A percentile compares a stretch with the other conserved stretches of the same genome.
Conservation (phyloP, 2,797 vertebrate species). For the Micrastur ruficollis region DNA sequence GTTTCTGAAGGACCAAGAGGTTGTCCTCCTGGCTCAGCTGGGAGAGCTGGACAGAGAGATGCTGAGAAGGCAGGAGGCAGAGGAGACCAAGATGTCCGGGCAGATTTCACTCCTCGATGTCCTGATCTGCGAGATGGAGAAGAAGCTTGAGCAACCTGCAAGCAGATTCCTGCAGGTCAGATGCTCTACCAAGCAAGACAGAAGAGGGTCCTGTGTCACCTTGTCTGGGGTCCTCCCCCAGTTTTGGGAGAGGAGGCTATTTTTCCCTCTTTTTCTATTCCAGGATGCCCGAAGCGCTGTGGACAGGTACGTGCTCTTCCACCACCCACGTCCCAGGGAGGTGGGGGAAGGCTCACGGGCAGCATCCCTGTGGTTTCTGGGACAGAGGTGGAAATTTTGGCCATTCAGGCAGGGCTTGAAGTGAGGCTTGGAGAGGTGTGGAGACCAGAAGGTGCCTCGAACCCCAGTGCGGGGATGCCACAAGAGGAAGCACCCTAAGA, state of each 20-base stretch:
- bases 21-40: not conserved
- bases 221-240: not conserved
- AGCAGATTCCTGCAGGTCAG: conserved; percentile 51
- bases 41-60: conserved; percentile 36
- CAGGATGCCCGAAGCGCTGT: not conserved
- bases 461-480: not conserved
- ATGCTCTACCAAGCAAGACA: not conserved
- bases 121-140: conserved; percentile 49
- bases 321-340: fast-evolving
- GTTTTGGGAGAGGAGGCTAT: not conserved
- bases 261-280: not conserved
- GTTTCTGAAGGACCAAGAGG: conserved; percentile 45
- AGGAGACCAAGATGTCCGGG: not conserved
- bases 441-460: not conserved
- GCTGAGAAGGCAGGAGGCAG: conserved; percentile 30
- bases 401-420: not conserved
- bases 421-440: not conserved
- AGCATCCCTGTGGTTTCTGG: not conserved
- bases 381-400: not conserved
- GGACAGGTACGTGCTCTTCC: not conserved
- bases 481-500: not conserved
- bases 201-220: not conserved
- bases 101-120: conserved; percentile 27
- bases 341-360: too few species aligned
- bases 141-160: not conserved